Evolutionary conservation across 1,140 invertebrate genomes (phyloP), one percentile per base, ranked within the genome.

Genomic region (Daktulosphaira vitifoliae): DNA sequence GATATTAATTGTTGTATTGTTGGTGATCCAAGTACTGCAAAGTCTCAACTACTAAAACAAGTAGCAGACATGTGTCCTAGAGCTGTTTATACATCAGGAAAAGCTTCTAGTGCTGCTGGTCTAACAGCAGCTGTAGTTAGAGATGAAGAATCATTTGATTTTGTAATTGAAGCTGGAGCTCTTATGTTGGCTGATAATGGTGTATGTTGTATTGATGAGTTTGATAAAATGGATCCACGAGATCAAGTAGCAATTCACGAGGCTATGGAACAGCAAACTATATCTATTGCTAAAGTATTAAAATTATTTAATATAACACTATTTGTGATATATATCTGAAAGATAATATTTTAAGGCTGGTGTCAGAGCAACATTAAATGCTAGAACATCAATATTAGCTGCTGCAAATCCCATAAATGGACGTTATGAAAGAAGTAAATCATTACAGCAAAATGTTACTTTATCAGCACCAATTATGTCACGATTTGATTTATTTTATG

Each of bases 211-310:
- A 99, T 99, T 70, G 96, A 99, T 74, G 96, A 99, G 78, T 99
- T 99, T 78, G 97, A 99, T 73, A 99, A 99, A 80, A 99, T 99
- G 97, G 96, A 99, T 75, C 81, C 82, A 1, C 84, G 85, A 66
- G 96, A 99, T 81, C 96, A 98, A 76, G 95, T 99, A 6, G 96
- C 97, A 25, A 99, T 98, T 73, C 96, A 99, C 77, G 97, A 99
- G 80, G 97, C 96, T 50, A 99, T 99, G 97, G 97, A 99, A 82
- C 97, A 99, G 74, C 97, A 99, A 77, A 99, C 96, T 0, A 99
- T 99, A 72, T 97, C 95, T 1, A 85, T 99, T 56, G 96, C 97
- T 0, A 98, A 99, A 78, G 83, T 84, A 72, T 48, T n/a, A n/a
- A 69, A 39, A 66, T 54, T 22, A 50, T 26, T 51, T 54, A 9